Evolutionary conservation across 2,113 vertebrate species (phyloP), one percentile per base, ranked within the genome.

Genomic region (Microtus montanus): DNA sequence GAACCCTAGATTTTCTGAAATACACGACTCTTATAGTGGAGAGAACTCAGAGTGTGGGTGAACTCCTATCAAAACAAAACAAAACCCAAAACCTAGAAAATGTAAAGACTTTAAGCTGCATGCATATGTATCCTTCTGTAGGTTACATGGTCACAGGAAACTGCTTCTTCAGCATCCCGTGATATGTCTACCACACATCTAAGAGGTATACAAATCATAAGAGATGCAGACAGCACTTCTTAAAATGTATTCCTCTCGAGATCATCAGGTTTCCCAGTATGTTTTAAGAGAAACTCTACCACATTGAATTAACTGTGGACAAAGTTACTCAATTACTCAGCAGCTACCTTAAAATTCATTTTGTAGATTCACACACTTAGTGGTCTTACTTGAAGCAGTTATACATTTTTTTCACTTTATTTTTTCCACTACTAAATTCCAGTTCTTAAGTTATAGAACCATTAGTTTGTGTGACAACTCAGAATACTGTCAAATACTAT

Each of bases 371-470:
- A 73, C 2, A 35, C 35, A 5, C 7, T 49, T 66, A 74, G 20
- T 5, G 1, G 4, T 44, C 70, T 75, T 66, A 19, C 7, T 75
- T 87, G 9, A 24, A 54, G 2, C 75, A 6, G 1, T 24, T 58
- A 64, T 41, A 22, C 70, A 85, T 58, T 61, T 2, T 54, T 80
- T 52, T 35, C 0, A 2, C n/a, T 91, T 75, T 70, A 3, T 87
- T 68, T 91, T 78, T 90, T 63, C 47, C 14, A 58, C 9, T 24
- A 63, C 38, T 66, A 61, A 84, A 3, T 52, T 71, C 68, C 66
- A 30, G 4, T n/a, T 87, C 30, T 89, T 87, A 47, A 89, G 58
- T 92, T 95, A 80, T 5, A 91, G 44, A 85, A 87, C 28, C 44
- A 86, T 80, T 44, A n/a, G 26, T 64, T 63, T 68, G 10, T 84